Conservation (phyloP, 1,140 invertebrate genomes). For the Temnothorax longispinosus region DNA sequence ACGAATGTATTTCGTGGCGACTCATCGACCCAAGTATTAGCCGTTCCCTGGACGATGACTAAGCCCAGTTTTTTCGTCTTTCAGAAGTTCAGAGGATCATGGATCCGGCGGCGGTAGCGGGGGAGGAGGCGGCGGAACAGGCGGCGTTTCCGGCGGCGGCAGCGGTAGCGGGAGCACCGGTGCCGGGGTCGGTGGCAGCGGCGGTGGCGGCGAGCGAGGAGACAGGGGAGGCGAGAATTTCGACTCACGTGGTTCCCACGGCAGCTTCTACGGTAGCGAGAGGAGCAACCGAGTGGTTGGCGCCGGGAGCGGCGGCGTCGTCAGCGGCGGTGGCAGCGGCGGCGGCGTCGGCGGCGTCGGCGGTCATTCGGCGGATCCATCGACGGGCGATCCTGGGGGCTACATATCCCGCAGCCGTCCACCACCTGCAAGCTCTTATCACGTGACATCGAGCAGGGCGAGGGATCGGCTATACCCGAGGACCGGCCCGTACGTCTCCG, state of each 20-base stretch:
- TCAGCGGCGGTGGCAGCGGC: slow-evolving; percentile 68
- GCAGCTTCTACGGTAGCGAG: slow-evolving; percentile 80
- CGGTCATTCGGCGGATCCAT: slow-evolving; percentile 79
- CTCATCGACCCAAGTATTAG: background rate
- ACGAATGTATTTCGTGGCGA: background rate
- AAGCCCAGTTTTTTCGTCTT: slow-evolving; percentile 58
- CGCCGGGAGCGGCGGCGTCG: slow-evolving; percentile 78
- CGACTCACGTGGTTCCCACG: slow-evolving; percentile 82
- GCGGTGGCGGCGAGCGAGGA: slow-evolving; percentile 58
- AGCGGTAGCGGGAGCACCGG: slow-evolving; percentile 49
- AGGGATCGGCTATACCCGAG: slow-evolving; percentile 84
- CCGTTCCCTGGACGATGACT: background rate
- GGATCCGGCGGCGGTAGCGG: slow-evolving; percentile 76
- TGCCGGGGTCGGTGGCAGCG: slow-evolving; percentile 64
- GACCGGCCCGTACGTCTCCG: slow-evolving; percentile 80
- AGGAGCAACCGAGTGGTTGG: slow-evolving; percentile 79
- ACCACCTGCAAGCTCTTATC: slow-evolving; percentile 80
- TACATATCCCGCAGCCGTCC: slow-evolving; percentile 82
- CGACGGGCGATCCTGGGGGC: slow-evolving; percentile 79
- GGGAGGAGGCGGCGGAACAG: slow-evolving; percentile 62
- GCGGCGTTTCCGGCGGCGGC: slow-evolving; percentile 70
- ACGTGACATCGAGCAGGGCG: slow-evolving; percentile 84
- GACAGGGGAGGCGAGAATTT: slow-evolving; percentile 78
- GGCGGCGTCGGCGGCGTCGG: slow-evolving; percentile 75
- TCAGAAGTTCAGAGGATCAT: slow-evolving; percentile 83